Conservation (phyloP, 2,888 invertebrate species). For the Drosophila picticornis region DNA sequence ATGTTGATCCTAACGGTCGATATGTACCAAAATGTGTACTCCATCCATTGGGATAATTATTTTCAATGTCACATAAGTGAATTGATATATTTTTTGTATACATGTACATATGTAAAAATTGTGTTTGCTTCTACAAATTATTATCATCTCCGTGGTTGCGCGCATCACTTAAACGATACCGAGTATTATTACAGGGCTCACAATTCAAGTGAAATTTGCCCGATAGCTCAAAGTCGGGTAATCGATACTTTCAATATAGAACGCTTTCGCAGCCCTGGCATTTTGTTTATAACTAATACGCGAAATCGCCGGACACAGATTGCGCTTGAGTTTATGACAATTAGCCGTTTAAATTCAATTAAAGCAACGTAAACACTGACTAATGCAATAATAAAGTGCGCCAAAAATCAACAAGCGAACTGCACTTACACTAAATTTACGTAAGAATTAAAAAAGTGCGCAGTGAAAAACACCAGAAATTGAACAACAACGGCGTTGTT, state of each 20-base stretch:
- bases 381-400: conserved; percentile 15
- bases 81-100: background rate
- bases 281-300: conserved; percentile 66
- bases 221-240: conserved; percentile 4
- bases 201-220: background rate
- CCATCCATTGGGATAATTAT: background rate
- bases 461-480: conserved; percentile 38
- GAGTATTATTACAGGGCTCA: conserved; percentile 26
- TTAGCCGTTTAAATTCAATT: conserved; percentile 43
- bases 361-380: conserved; percentile 22
- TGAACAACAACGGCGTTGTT: conserved; percentile 23
- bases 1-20: conserved; percentile 1
- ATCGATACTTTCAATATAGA: conserved; percentile 21
- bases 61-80: background rate
- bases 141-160: background rate
- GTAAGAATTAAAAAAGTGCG: conserved; percentile 56
- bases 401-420: conserved; percentile 4
- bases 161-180: conserved; percentile 5
- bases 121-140: background rate
- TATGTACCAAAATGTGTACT: background rate
- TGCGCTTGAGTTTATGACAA: conserved; percentile 16
- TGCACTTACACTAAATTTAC: conserved; percentile 40
- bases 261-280: conserved; percentile 37
- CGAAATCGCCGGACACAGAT: conserved; percentile 44
- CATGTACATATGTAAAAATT: background rate